Base-by-base conservation (phyloP, 1,140 invertebrate genomes). In the Pemphigus obesinymphae region DNA sequence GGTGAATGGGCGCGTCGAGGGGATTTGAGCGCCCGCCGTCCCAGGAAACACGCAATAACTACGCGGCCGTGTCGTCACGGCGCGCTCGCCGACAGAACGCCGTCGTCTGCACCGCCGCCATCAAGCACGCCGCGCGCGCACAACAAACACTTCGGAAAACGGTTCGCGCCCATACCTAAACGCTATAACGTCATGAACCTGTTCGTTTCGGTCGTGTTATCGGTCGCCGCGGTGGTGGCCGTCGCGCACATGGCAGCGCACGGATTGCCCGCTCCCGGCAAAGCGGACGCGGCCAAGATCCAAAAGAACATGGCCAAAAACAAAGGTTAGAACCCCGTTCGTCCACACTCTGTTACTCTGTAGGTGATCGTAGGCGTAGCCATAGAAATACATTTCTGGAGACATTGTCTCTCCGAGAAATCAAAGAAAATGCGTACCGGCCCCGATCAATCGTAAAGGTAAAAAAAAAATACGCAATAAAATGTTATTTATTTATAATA, bases 271-370 rank as follows among this genome's bases (percentile, higher is more conserved):
- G 10, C 26, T 7, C 76, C 76, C 23, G 76, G 76, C 2, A 80
- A 80, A 20, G 37, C 76, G 37, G 76, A 80, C 23, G 76, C 76
- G n/a, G 76, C 76, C 6, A 80, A 80, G 26, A 80, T 80, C 17
- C 76, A 80, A 31, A 80, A 80, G 37, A 80, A 63, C 76, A 61
- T 80, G 53, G 50, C 76, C n/a, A 80, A 80, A 17, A 80, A 58
- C 17, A 80, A 80, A 45, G 76, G 76, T 61, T 48, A 37, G 26
- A n/a, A 34, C 13, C 1, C 11, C 13, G 2, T 58, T 11, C 17
- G 7, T 23, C 17, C 55, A n/a, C n/a, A n/a, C n/a, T n/a, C n/a
- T n/a, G n/a, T n/a, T n/a, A n/a, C n/a, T n/a, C n/a, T n/a, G n/a
- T n/a, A n/a, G n/a, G n/a, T n/a, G n/a, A n/a, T n/a, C n/a, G n/a